Evolutionary conservation across 2,797 vertebrate genomes (phyloP).

Genomic region (Sebastes oblongus): DNA sequence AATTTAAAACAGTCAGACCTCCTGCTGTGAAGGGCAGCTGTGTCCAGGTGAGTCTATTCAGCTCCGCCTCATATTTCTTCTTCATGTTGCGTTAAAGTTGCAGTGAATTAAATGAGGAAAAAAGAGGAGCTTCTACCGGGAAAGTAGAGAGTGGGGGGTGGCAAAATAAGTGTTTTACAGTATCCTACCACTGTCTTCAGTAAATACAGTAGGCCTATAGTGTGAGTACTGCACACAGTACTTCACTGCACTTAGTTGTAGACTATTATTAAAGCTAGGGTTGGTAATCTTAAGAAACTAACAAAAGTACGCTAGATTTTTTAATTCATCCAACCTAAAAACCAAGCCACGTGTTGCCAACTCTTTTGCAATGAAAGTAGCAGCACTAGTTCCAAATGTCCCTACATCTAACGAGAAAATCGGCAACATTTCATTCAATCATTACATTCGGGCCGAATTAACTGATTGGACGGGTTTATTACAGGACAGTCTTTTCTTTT

Average conservation of each 20-base stretch:
- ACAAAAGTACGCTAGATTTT: background rate
- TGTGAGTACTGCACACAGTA: too few species aligned
- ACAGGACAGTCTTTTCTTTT: too few species aligned
- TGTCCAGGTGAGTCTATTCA: constrained; percentile 40
- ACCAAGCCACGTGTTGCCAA: too few species aligned
- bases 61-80: constrained; percentile 49
- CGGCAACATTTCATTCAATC: too few species aligned
- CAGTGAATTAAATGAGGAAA: constrained; percentile 34
- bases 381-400: too few species aligned
- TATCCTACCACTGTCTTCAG: background rate
- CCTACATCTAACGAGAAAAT: too few species aligned
- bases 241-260: background rate
- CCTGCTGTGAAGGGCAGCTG: constrained; percentile 58
- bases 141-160: background rate
- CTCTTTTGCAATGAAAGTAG: too few species aligned
- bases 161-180: background rate
- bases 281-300: too few species aligned
- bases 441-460: too few species aligned
- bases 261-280: background rate
- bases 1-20: constrained; percentile 38
- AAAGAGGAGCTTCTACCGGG: constrained; percentile 29
- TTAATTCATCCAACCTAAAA: background rate
- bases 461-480: too few species aligned
- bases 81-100: constrained; percentile 27
- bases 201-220: too few species aligned